Conservation (phyloP, 2,113 vertebrate species). For the Vulpes lagopus region DNA sequence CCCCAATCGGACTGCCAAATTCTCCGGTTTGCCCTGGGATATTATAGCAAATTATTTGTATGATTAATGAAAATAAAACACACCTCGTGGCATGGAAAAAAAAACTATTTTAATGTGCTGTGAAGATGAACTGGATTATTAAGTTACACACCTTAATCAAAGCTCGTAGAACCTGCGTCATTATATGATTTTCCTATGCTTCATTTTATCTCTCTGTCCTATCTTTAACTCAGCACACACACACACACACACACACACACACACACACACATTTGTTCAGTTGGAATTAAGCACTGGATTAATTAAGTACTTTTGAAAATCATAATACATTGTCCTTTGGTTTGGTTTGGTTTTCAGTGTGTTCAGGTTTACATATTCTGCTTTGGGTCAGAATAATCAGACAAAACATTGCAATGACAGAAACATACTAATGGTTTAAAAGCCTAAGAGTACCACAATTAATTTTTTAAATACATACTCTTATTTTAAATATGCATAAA, state of each 20-base stretch:
- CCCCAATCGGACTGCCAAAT: too few relatives aligned
- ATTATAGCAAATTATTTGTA: too few relatives aligned
- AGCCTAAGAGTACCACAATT: background rate
- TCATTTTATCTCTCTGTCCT: background rate
- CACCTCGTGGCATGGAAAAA: too few relatives aligned
- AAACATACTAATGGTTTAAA: background rate
- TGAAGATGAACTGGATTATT: slow-evolving; percentile 57
- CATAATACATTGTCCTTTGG: background rate
- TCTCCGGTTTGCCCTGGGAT: too few relatives aligned
- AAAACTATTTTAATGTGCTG: slow-evolving; percentile 46
- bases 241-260: background rate
- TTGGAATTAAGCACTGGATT: background rate
- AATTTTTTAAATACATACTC: background rate
- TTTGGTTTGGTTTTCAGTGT: background rate
- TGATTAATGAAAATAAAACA: too few relatives aligned
- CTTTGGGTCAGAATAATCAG: background rate
- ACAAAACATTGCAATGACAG: background rate
- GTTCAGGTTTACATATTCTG: background rate
- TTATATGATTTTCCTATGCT: background rate
- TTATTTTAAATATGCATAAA: background rate
- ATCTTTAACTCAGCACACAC: background rate
- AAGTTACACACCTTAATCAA: slow-evolving; percentile 17
- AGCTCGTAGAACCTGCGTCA: background rate
- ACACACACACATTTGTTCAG: background rate
- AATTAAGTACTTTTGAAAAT: background rate